Conservation (phyloP, 2,113 vertebrate species). For the Paracanthobrama guichenoti region DNA sequence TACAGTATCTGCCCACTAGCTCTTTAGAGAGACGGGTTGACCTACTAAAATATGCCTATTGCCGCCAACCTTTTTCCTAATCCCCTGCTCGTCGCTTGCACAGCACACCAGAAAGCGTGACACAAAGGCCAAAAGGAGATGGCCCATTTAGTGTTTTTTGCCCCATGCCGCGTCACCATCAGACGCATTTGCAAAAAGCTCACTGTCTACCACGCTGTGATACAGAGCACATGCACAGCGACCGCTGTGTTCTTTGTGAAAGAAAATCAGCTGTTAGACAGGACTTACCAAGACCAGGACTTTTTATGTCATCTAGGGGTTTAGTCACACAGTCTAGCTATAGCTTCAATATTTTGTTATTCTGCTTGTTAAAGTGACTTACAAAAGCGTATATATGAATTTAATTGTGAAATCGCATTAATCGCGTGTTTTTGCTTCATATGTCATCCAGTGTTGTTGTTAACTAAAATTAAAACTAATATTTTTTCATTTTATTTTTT, state of each 20-base stretch:
- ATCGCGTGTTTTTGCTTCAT: not conserved
- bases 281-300: conserved; percentile 25
- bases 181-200: not conserved
- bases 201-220: not conserved
- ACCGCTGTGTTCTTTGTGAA: not conserved
- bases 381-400: not conserved
- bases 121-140: conserved; percentile 43
- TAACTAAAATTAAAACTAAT: not conserved
- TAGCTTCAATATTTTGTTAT: not conserved
- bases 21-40: conserved; percentile 50
- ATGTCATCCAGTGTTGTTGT: not conserved
- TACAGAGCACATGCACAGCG: not conserved
- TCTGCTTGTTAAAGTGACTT: not conserved
- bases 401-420: not conserved
- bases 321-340: conserved; percentile 3
- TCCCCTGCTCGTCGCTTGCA: conserved; percentile 4
- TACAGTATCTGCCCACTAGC: conserved; percentile 49
- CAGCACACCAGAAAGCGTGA: not conserved
- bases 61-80: conserved; percentile 47
- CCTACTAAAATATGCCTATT: conserved; percentile 53
- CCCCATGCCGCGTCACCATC: conserved; percentile 9
- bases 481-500: not conserved
- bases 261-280: not conserved
- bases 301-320: not conserved
- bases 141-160: conserved; percentile 34